Evolutionary conservation across 92 coral and sea anemone species (phyloP).

Genomic region (Palythoa grandis): DNA sequence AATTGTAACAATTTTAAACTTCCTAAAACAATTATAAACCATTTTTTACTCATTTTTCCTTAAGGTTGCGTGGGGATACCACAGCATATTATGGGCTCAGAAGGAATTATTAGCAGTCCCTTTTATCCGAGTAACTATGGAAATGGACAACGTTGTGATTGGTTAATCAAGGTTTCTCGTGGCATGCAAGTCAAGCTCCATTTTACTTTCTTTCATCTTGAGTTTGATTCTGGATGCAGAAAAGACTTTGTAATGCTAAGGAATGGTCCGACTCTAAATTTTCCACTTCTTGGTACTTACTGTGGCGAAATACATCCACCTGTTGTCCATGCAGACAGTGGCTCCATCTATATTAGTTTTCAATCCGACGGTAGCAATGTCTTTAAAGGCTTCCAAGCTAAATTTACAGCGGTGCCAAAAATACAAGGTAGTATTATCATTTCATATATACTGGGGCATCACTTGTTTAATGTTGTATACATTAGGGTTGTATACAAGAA

Average conservation of each 20-base stretch:
- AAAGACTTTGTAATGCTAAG: constrained; percentile 13
- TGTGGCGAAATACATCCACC: background rate
- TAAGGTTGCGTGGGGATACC: constrained; percentile 25
- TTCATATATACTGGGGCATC: too few relatives aligned
- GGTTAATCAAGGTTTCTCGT: constrained; percentile 3
- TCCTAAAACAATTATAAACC: background rate
- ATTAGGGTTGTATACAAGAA: background rate
- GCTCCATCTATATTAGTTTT: background rate
- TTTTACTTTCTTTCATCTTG: constrained; percentile 21
- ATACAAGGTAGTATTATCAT: background rate
- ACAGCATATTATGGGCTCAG: background rate
- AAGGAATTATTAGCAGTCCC: constrained; percentile 9
- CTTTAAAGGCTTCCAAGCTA: constrained; percentile 9
- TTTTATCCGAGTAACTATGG: constrained; percentile 24
- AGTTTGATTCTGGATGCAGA: background rate
- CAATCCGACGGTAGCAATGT: constrained; percentile 2
- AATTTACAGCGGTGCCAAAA: constrained; percentile 1
- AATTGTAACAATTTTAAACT: background rate
- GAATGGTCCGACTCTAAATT: background rate
- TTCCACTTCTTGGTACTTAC: constrained; percentile 3
- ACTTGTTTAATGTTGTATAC: too few relatives aligned
- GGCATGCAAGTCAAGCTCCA: background rate
- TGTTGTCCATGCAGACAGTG: background rate
- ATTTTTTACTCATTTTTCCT: background rate
- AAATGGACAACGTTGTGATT: constrained; percentile 8